Evolutionary conservation across 2,113 vertebrate species (phyloP).

Genomic region (Lagopus leucura): DNA sequence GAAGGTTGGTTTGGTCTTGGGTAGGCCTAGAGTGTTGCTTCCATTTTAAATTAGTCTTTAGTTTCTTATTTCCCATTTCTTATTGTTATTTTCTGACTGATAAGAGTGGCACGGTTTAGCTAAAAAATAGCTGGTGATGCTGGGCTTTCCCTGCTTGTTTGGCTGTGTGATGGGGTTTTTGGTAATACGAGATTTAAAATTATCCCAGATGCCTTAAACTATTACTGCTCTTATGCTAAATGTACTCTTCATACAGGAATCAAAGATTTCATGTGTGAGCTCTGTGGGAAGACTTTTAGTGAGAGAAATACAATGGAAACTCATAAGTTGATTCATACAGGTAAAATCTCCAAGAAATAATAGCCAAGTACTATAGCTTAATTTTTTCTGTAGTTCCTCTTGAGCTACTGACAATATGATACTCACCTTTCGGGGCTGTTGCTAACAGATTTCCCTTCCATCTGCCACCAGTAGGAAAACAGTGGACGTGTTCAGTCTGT

Average conservation of each 20-base stretch:
- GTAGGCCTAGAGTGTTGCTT: background rate
- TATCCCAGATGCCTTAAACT: background rate
- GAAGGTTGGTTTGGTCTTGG: background rate
- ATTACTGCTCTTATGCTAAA: background rate
- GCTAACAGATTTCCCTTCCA: constrained; percentile 9
- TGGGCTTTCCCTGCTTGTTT: background rate
- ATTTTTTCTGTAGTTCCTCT: background rate
- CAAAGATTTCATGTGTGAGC: constrained; percentile 98
- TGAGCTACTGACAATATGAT: background rate
- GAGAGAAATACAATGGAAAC: constrained; percentile 97
- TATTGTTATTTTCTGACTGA: background rate
- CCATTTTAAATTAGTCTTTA: background rate
- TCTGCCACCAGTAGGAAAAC: constrained; percentile 90
- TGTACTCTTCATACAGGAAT: constrained; percentile 82
- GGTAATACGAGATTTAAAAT: background rate
- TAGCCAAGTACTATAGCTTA: background rate
- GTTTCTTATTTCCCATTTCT: background rate
- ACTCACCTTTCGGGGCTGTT: background rate
- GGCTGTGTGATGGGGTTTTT: background rate
- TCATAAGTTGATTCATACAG: constrained; percentile 98
- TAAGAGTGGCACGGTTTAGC: background rate
- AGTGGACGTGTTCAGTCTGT: constrained; percentile 92
- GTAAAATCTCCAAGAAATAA: constrained; percentile 66
- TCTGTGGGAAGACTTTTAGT: constrained; percentile 97
- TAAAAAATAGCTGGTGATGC: background rate